phyloP scores from a whole-genome alignment of 2,113 vertebrate species.

The Eulemur macaco region DNA sequence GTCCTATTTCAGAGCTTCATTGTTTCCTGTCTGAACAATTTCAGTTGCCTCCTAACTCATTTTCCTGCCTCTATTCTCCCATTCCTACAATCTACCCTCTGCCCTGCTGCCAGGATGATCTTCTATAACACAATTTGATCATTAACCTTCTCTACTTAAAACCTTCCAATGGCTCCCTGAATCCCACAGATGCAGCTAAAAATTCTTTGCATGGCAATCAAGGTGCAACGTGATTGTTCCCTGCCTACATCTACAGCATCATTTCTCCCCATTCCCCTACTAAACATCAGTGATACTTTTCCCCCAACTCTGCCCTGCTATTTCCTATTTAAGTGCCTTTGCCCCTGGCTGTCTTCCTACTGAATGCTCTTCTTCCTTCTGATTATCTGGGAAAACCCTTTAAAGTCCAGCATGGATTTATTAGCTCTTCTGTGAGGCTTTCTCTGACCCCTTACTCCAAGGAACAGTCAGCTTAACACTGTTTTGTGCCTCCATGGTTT shows the following conservation, averaged over 20 bases:
- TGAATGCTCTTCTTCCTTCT: not conserved
- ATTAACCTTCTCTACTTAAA: slow-evolving; percentile 74
- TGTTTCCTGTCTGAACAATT: slow-evolving; percentile 73
- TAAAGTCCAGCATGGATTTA: not conserved
- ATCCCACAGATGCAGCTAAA: slow-evolving; percentile 55
- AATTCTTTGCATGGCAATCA: slow-evolving; percentile 60
- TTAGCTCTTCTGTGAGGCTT: slow-evolving; percentile 14
- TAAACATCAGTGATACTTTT: slow-evolving; percentile 1
- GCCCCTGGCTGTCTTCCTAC: not conserved
- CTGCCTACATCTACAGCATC: not conserved
- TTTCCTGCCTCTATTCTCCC: slow-evolving; percentile 67
- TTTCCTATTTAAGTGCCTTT: slow-evolving; percentile 25
- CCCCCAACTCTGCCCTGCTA: not conserved
- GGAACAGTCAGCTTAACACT: not conserved
- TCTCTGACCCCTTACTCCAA: not conserved
- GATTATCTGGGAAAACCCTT: slow-evolving; percentile 26
- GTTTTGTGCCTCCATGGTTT: not conserved
- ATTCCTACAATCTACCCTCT: slow-evolving; percentile 59
- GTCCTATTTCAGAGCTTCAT: slow-evolving; percentile 72
- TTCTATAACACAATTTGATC: slow-evolving; percentile 61
- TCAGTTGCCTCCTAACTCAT: slow-evolving; percentile 69
- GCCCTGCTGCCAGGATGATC: slow-evolving; percentile 49
- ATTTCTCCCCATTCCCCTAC: not conserved
- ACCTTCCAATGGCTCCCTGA: slow-evolving; percentile 68
- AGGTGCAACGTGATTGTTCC: slow-evolving; percentile 29